Evolutionary conservation across 2,888 invertebrate species (phyloP), one percentile per base, ranked within the genome.

Genomic region (Ceratothoa steindachneri): DNA sequence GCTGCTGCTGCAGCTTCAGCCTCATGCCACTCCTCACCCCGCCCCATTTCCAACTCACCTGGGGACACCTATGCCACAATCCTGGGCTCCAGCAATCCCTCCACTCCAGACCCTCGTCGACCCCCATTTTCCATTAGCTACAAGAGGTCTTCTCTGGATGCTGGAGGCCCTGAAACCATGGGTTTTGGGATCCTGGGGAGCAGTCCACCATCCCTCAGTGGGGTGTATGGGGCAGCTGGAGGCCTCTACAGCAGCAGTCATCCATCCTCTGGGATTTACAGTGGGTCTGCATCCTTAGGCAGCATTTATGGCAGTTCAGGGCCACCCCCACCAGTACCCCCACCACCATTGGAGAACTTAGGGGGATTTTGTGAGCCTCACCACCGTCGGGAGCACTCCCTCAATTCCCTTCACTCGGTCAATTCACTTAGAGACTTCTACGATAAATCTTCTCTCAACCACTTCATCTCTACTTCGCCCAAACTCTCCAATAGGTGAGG

Each of bases 401-500:
- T 76, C 41, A 76, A 76, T 53, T 72, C 72, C 7, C 72, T 75
- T 31, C 75, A 75, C 67, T 76, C 76, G 24, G 73, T 76, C 2
- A 76, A 72, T 51, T 76, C 76, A 66, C 60, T 60, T 22, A n/a
- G 60, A 1, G 60, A 75, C 30, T 78, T 73, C 31, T 78, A 75
- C 69, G 78, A 78, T 53, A 71, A 75, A 19, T 72, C 74, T 12
- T 69, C 75, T 22, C 67, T 78, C 29, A 78, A 78, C 72, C 78
- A 75, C 68, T 73, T 75, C 30, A 75, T 78, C 52, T 75, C 75
- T 19, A 75, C 78, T 4, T 75, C 75, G 51, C 75, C 78, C 28
- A 78, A 78, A 41, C 71, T 75, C n/a, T 78, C 78, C 12, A 78
- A 78, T 60, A 78, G 78, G 78, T 73, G 64, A 28, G 52, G 19